phyloP scores from a whole-genome alignment of 1,140 invertebrate genomes.

The Drosophila melanica region DNA sequence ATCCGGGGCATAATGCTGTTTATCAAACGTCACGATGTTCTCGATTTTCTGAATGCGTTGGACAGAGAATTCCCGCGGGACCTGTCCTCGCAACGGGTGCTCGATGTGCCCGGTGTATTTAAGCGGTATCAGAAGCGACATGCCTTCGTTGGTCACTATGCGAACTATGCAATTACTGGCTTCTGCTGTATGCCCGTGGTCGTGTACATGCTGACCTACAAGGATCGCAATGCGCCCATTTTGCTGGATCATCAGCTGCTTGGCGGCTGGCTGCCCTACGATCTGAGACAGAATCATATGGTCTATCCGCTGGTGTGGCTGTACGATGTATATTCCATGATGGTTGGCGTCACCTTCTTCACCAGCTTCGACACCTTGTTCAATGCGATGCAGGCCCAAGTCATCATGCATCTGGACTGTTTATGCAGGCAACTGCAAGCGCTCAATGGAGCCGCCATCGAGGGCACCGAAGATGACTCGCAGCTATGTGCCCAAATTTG shows the following conservation, averaged over 20 bases:
- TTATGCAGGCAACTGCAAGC: constrained; percentile 13
- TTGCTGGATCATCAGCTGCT: constrained; percentile 45
- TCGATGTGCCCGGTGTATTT: constrained; percentile 23
- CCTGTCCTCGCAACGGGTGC: constrained; percentile 13
- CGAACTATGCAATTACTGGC: neutral
- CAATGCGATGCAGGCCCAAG: constrained; percentile 42
- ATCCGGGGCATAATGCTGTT: constrained; percentile 46
- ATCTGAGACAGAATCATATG: constrained; percentile 25
- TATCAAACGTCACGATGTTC: constrained; percentile 40
- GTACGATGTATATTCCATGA: constrained; percentile 19
- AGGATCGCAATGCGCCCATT: constrained; percentile 23
- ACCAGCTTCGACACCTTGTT: constrained; percentile 50
- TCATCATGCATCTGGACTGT: constrained; percentile 49
- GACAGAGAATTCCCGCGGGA: constrained; percentile 50
- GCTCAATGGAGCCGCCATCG: constrained; percentile 25
- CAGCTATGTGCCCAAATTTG: constrained; percentile 23
- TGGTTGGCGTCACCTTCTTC: constrained; percentile 40
- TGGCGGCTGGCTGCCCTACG: constrained; percentile 50
- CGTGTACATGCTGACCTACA: constrained; percentile 29
- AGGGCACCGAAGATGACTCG: neutral
- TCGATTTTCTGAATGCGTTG: constrained; percentile 41
- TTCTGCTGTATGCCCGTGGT: constrained; percentile 25
- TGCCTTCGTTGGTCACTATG: constrained; percentile 11
- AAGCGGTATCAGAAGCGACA: constrained; percentile 10
- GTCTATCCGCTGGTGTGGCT: constrained; percentile 38